phyloP scores from a whole-genome alignment of 2,888 invertebrate species.

The Pherbina coryleti region DNA sequence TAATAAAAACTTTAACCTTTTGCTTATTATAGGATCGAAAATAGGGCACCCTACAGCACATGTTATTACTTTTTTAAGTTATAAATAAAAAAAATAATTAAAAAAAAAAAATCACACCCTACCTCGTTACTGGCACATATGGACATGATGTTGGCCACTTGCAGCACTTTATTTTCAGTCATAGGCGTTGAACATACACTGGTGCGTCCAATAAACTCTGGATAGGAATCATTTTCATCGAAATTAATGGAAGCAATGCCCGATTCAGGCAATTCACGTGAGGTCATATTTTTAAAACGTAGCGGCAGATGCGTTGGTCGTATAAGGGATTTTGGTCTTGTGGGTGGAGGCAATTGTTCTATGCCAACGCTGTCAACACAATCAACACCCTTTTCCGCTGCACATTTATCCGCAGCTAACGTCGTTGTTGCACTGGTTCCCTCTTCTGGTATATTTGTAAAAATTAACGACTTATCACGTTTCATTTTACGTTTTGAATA shows the following conservation, averaged over 20 bases:
- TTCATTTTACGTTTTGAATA: constrained; percentile 74
- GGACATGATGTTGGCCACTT: constrained; percentile 80
- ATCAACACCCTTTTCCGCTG: not conserved
- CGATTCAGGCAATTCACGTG: constrained; percentile 67
- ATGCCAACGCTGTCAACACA: not conserved
- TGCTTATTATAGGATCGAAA: too few species aligned
- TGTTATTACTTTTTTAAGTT: too few species aligned
- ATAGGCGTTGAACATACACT: constrained; percentile 85
- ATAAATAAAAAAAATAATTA: too few species aligned
- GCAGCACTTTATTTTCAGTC: constrained; percentile 81
- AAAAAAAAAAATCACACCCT: not conserved
- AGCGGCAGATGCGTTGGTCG: constrained; percentile 74
- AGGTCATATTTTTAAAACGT: constrained; percentile 71
- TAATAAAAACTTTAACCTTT: not conserved
- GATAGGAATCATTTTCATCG: constrained; percentile 72
- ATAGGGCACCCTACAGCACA: too few species aligned
- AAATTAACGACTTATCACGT: constrained; percentile 83
- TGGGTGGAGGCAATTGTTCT: constrained; percentile 16
- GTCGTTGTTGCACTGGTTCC: constrained; percentile 42
- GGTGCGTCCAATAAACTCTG: constrained; percentile 77
- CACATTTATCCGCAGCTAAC: not conserved
- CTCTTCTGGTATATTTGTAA: constrained; percentile 87
- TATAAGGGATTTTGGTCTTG: constrained; percentile 58
- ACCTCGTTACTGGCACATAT: constrained; percentile 78
- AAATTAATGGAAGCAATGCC: constrained; percentile 71